These are phyloP conservation scores for Bagarius yarrelli DNA, from an alignment of 2,113 vertebrate species.

Conservation along the genomic window DNA sequence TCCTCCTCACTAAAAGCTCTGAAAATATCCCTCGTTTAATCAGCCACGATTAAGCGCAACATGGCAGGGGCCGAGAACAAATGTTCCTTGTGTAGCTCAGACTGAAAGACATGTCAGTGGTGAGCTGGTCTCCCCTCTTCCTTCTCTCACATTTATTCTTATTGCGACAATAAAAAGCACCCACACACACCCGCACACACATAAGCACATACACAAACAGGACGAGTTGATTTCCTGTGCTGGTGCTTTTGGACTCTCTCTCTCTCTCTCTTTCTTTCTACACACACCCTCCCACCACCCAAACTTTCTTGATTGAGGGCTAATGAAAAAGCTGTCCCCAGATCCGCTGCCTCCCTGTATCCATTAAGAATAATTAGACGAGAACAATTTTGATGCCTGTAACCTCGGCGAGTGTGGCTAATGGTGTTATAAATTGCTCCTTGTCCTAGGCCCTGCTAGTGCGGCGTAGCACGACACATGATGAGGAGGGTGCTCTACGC, in stretches of 20 bases:
- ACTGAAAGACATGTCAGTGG: constrained; percentile 33
- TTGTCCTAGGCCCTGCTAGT: constrained; percentile 94
- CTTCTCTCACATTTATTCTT: constrained; percentile 24
- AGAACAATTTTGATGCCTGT: constrained; percentile 99
- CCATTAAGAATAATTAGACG: constrained; percentile 99
- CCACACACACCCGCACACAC: constrained; percentile 8
- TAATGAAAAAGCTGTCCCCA: constrained; percentile 99
- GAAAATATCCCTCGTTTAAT: constrained; percentile 58
- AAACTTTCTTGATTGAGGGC: constrained; percentile 97
- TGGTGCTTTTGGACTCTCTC: constrained; percentile 85
- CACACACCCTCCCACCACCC: constrained; percentile 59
- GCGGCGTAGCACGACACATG: constrained; percentile 55
- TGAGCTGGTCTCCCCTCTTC: constrained; percentile 31
- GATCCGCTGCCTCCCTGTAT: constrained; percentile 98
- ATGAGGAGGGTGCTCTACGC: constrained; percentile 79
- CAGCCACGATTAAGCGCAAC: constrained; percentile 48
- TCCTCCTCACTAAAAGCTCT: constrained; percentile 61
- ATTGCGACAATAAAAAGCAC: constrained; percentile 47
- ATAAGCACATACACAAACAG: constrained; percentile 68
- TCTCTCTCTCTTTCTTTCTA: constrained; percentile 39
- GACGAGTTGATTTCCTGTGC: constrained; percentile 90
- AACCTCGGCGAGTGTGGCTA: constrained; percentile 99
- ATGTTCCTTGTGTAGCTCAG: constrained; percentile 22
- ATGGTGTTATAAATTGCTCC: constrained; percentile 99
- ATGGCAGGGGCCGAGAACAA: constrained; percentile 39